Evolutionary conservation across 2,113 vertebrate genomes (phyloP), one percentile per base, ranked within the genome.

Genomic region (Tetrax tetrax): DNA sequence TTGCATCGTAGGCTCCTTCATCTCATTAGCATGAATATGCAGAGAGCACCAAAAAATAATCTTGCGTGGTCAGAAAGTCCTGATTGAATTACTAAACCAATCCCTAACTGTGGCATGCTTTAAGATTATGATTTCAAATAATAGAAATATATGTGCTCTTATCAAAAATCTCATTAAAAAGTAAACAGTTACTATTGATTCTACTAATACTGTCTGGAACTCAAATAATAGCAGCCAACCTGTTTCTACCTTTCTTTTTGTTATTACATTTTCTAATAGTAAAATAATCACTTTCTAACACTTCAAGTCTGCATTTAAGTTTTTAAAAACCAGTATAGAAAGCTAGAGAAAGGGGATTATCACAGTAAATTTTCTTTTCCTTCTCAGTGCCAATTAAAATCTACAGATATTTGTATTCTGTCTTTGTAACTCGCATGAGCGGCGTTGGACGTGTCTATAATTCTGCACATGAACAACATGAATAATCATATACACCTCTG

Each of bases 91-190:
- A 22, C 27, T 60, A 70, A 63, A 60, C 51, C 45, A 50, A 0
- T 3, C 22, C 0, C 2, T 47, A 66, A 28, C 35, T 57, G 48
- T 28, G 28, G 48, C 41, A 31, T 60, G 68, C 38, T 60, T 64
- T 78, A 56, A 87, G 27, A 64, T 1, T 86, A 41, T 37, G 72
- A 53, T 89, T 92, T 83, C 57, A 78, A 90, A 51, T 53, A 80
- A 93, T 1, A 84, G 80, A 69, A 89, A 89, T 22, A 35, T 45
- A 53, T 2, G 5, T 35, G 24, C 27, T 70, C 27, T 94, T 92
- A 90, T 60, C 33, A 90, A 90, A 88, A 90, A 75, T 63, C 27
- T 84, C 43, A 78, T 69, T 85, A 63, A 90, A 84, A 57, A 87
- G 48, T 79, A 85, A 96, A 83, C 45, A 81, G 21, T 64, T 83